A percentile compares a stretch with the other conserved stretches of the same genome.
Evolutionary conservation across 2,888 invertebrate species (phyloP).

Genomic region (Machimus rusticus): DNA sequence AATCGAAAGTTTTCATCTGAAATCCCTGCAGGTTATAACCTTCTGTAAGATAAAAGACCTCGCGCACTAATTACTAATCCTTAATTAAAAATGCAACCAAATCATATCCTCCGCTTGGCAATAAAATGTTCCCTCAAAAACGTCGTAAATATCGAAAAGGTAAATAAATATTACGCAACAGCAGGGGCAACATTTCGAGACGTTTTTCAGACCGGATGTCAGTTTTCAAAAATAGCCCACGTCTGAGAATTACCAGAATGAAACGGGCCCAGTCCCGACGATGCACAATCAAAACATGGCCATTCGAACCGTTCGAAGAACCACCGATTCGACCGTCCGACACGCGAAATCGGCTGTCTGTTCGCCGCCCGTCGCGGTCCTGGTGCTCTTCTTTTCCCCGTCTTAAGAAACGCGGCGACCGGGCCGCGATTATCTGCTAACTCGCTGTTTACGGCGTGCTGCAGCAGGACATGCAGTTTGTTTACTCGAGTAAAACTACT

Average conservation of each 20-base stretch:
- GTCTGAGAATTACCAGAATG: not conserved
- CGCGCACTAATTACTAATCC: not conserved
- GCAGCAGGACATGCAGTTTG: slow-evolving; percentile 10
- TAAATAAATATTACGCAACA: slow-evolving; percentile 41
- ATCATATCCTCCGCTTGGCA: not conserved
- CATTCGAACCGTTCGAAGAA: not conserved
- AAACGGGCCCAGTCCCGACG: not conserved
- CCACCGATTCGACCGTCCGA: not conserved
- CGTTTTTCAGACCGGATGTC: slow-evolving; percentile 51
- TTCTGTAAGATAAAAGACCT: not conserved
- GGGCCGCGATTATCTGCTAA: not conserved
- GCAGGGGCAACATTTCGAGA: slow-evolving; percentile 13
- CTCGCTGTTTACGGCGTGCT: not conserved
- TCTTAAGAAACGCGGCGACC: not conserved
- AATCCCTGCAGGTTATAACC: not conserved
- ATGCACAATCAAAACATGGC: not conserved
- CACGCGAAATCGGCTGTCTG: not conserved
- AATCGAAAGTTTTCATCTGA: too few relatives aligned
- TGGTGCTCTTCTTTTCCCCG: not conserved
- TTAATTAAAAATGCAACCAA: not conserved
- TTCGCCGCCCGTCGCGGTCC: not conserved
- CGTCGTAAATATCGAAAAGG: slow-evolving; percentile 30
- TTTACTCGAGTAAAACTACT: slow-evolving; percentile 27
- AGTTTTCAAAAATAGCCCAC: slow-evolving; percentile 49
- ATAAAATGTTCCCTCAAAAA: not conserved